Evolutionary conservation across 2,797 vertebrate species (phyloP), one percentile per base, ranked within the genome.

Genomic region (Acropternis orthonyx): DNA sequence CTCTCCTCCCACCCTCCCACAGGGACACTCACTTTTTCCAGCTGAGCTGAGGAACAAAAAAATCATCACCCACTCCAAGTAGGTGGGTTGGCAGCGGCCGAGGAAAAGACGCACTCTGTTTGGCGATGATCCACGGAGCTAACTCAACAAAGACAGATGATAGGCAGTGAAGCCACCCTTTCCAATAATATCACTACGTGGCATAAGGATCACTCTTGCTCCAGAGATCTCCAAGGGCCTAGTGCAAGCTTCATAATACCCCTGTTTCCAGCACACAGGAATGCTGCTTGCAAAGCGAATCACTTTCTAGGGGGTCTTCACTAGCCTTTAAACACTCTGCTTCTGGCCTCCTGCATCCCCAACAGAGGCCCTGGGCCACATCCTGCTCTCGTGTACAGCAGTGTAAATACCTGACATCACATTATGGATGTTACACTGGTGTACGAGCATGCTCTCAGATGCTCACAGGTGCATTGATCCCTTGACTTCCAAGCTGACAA

Each of bases 31-130:
- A 77, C 55, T 95, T 95, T 73, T 88, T 83, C 94, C 95, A 94
- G 92, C 72, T 83, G 92, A 91, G 86, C 79, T 37, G 61, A 89
- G 92, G 88, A 95, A 89, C 92, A 92, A 96, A 90, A 90, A 92
- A 93, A 90, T 76, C 91, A 79, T 93, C 93, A 85, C 91, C 88
- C 86, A 93, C 93, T 89, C 61, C 78, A 62, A 83, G 84, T n/a
- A 88, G 89, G 82, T 87, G 87, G 87, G 76, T 23, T 95, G 71
- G 88, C 81, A 78, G 69, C 0, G 2, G 84, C 54, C 75, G 2
- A 72, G 72, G 65, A 77, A 41, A 91, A 94, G 95, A 96, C 65
- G 82, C 91, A 81, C 51, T 58, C 6, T 72, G 66, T 74, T 66
- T 93, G 95, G 87, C 15, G 0, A 41, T 22, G n/a, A 44, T 81